Conservation (phyloP, 2,797 vertebrate genomes). For the Helarctos malayanus region DNA sequence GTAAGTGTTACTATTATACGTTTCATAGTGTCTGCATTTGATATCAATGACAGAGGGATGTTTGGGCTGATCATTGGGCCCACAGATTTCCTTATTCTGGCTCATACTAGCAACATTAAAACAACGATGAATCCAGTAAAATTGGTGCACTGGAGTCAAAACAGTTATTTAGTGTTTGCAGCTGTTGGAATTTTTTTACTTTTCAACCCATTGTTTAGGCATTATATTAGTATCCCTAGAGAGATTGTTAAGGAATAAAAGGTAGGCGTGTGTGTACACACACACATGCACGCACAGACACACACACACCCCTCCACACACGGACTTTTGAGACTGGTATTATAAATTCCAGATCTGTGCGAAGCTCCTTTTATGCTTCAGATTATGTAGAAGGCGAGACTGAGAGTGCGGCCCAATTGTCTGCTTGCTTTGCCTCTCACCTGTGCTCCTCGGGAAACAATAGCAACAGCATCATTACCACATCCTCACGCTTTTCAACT, state of each 20-base stretch:
- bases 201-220: background rate
- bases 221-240: background rate
- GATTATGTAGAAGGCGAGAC: background rate
- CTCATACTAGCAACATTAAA: background rate
- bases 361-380: background rate
- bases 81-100: background rate
- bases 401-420: background rate
- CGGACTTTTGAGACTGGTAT: background rate
- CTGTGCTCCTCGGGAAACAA: slow-evolving; percentile 65
- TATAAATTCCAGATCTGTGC: background rate
- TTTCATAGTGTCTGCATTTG: background rate
- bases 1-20: background rate
- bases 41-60: background rate
- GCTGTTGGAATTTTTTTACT: slow-evolving; percentile 23
- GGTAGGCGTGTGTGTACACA: background rate
- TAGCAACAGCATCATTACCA: slow-evolving; percentile 66
- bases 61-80: background rate
- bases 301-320: background rate
- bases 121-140: background rate
- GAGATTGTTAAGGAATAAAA: background rate
- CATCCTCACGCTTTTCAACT: slow-evolving; percentile 67
- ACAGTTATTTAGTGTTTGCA: background rate
- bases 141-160: background rate
- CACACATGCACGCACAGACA: background rate
- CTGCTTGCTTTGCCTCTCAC: slow-evolving; percentile 72